phyloP scores from a whole-genome alignment of 2,888 invertebrate genomes.

The Hanleya hanleyi region DNA sequence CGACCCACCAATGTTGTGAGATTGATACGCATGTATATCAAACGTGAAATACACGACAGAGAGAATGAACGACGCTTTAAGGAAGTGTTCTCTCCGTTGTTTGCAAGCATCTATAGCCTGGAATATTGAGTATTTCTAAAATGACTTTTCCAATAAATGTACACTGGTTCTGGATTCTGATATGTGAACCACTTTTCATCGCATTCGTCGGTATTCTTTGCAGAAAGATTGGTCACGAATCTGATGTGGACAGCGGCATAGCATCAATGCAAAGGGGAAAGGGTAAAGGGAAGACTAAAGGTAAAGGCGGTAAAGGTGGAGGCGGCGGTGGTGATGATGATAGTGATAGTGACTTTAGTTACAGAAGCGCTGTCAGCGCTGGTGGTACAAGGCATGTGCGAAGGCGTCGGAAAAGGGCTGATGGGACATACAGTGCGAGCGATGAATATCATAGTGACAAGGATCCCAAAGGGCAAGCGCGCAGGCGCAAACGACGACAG shows the following conservation, averaged over 20 bases:
- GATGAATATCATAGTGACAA: constrained; percentile 70
- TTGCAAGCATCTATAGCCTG: not conserved
- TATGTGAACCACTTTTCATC: not conserved
- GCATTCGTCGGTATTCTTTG: too few species aligned
- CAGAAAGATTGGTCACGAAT: constrained; percentile 61
- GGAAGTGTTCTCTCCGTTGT: too few species aligned
- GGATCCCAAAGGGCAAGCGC: constrained; percentile 65
- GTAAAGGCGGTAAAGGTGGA: constrained; percentile 36
- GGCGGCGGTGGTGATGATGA: constrained; percentile 37
- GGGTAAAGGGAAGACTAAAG: constrained; percentile 45
- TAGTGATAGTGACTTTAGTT: constrained; percentile 49
- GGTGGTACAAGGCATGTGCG: constrained; percentile 69
- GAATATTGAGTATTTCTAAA: not conserved
- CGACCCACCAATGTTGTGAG: too few species aligned
- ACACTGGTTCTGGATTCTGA: not conserved
- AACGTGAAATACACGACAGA: too few species aligned
- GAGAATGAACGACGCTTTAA: too few species aligned
- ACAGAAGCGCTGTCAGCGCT: constrained; percentile 58
- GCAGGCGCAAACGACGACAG: constrained; percentile 64
- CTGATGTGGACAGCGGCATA: constrained; percentile 59
- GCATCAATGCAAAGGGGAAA: constrained; percentile 54
- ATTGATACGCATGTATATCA: too few species aligned
- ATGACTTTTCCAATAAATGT: not conserved
- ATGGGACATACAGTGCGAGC: constrained; percentile 66
- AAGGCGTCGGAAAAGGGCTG: constrained; percentile 60